These are phyloP conservation scores for Formica aserva DNA, from an alignment of 2,888 invertebrate genomes.

Conservation along the genomic window DNA sequence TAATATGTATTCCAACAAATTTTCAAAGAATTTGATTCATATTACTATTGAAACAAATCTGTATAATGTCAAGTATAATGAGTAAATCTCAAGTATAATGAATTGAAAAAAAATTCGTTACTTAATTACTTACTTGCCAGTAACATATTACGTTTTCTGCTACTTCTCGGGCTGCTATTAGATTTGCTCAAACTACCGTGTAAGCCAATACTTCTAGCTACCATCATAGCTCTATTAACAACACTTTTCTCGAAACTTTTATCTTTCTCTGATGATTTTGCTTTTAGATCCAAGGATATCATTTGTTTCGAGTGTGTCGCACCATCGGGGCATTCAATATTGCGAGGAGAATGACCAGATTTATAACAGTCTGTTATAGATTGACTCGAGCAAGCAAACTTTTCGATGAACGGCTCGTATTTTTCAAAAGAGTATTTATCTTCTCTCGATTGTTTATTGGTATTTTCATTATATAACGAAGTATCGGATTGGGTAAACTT, in stretches of 20 bases:
- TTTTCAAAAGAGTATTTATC: constrained; percentile 73
- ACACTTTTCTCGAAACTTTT: constrained; percentile 82
- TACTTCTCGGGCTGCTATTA: constrained; percentile 83
- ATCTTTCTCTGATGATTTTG: constrained; percentile 79
- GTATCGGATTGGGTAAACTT: constrained; percentile 49
- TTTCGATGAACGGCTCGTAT: constrained; percentile 76
- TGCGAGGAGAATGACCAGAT: constrained; percentile 59
- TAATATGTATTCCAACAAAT: constrained; percentile 83
- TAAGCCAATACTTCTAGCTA: constrained; percentile 85
- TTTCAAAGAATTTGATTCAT: background rate
- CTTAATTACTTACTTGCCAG: constrained; percentile 89
- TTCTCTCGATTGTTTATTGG: constrained; percentile 73
- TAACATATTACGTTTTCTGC: constrained; percentile 88
- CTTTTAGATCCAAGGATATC: constrained; percentile 67
- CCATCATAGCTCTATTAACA: constrained; percentile 85
- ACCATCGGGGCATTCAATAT: constrained; percentile 78
- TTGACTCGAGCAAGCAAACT: constrained; percentile 67
- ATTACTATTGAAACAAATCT: background rate
- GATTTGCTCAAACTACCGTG: constrained; percentile 82
- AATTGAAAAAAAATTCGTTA: background rate
- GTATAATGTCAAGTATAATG: background rate
- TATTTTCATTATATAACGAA: constrained; percentile 64
- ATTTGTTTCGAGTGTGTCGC: constrained; percentile 76
- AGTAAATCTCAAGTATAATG: background rate
- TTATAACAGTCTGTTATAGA: constrained; percentile 54